Percentiles rank a stretch among this genome's conserved stretches.
Evolutionary conservation across 2,888 invertebrate species (phyloP).

Genomic region (Pimpla rufipes): DNA sequence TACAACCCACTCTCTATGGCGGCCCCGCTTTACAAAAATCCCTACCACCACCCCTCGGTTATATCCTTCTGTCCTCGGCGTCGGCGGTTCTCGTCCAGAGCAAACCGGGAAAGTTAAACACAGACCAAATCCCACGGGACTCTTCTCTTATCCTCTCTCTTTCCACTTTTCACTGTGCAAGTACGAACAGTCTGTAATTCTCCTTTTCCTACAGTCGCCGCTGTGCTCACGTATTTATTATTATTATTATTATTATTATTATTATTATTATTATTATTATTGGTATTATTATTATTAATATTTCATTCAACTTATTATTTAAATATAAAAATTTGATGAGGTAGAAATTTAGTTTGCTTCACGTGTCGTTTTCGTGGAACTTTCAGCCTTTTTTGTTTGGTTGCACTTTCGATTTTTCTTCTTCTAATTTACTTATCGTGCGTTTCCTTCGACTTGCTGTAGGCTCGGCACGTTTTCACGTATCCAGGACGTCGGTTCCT

Average conservation of each 20-base stretch:
- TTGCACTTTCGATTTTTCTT: slow-evolving; percentile 14
- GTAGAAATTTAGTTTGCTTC: not conserved
- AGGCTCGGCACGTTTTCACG: slow-evolving; percentile 5
- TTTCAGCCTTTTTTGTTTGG: not conserved
- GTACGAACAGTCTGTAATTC: slow-evolving; percentile 22
- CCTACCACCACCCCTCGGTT: not conserved
- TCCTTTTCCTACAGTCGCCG: not conserved
- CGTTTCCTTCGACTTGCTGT: not conserved
- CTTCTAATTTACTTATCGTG: not conserved
- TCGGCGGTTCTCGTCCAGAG: not conserved
- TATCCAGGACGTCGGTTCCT: slow-evolving; percentile 9
- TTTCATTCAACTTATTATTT: not conserved
- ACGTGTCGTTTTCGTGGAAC: not conserved
- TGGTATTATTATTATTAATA: not conserved
- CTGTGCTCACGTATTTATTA: not conserved
- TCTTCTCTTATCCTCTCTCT: slow-evolving; percentile 9
- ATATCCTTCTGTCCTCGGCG: slow-evolving; percentile 25
- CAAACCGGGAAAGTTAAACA: slow-evolving; percentile 46
- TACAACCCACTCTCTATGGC: not conserved
- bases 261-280: not conserved
- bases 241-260: not conserved
- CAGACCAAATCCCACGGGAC: slow-evolving; percentile 41
- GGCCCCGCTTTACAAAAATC: slow-evolving; percentile 4
- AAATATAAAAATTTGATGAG: slow-evolving; percentile 2
- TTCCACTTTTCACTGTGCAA: slow-evolving; percentile 29